phyloP scores from a whole-genome alignment of 2,888 invertebrate species.

The Hirtodrosophila confusa region DNA sequence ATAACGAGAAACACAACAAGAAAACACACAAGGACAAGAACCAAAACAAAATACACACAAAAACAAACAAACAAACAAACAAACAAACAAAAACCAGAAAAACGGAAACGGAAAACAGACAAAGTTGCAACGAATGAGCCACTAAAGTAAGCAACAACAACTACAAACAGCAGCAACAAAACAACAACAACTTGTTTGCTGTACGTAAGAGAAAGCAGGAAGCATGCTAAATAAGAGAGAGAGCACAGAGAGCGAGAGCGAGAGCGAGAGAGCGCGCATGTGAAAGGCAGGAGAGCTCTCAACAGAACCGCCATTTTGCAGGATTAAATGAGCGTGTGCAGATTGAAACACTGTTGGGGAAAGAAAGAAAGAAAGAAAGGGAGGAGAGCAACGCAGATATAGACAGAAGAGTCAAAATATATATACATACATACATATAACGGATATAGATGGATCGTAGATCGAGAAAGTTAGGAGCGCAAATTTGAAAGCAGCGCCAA shows the following conservation, averaged over 20 bases:
- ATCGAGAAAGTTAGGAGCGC: conserved; percentile 12
- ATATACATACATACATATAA: too few species aligned
- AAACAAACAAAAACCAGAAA: conserved; percentile 18
- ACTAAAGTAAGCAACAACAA: conserved; percentile 40
- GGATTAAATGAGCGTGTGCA: neutral
- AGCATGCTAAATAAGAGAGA: neutral
- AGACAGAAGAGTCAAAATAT: conserved; percentile 5
- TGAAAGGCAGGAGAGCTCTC: too few species aligned
- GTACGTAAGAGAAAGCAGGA: neutral
- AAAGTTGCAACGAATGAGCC: conserved; percentile 75
- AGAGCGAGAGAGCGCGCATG: neutral
- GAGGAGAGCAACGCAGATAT: too few species aligned
- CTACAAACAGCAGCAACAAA: too few species aligned
- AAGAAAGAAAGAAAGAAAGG: neutral
- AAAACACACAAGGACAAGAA: conserved; percentile 26
- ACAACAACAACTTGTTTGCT: too few species aligned
- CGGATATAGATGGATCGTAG: neutral
- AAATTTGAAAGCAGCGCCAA: conserved; percentile 25
- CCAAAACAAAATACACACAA: conserved; percentile 23
- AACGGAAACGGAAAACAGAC: conserved; percentile 71
- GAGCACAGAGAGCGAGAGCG: too few species aligned
- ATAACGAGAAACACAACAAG: conserved; percentile 10
- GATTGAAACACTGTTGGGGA: neutral
- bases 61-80: conserved; percentile 9
- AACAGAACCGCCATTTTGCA: neutral